Conservation (phyloP, 30 jellyfish, hydroid and myxozoan species). For the Hydractinia symbiolongicarpus region DNA sequence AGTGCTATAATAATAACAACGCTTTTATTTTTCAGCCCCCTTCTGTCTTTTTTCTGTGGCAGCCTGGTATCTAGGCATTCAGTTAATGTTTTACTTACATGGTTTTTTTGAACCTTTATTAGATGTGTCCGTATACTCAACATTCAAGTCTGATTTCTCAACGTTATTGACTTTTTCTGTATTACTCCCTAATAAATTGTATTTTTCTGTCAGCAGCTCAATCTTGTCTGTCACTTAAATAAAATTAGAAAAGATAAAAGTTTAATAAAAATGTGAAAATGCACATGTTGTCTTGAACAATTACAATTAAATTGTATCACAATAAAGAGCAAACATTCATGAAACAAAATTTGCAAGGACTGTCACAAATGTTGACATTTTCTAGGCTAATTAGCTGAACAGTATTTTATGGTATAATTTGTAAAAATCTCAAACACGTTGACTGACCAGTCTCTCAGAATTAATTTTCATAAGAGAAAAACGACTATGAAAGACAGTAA, state of each 20-base stretch:
- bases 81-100: slow-evolving; percentile 22
- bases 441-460: no score
- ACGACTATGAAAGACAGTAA: no score
- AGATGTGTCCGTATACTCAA: slow-evolving; percentile 22
- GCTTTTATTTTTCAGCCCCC: no score
- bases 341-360: neutral
- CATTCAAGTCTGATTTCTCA: slow-evolving; percentile 52
- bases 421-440: no score
- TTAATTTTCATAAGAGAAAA: no score
- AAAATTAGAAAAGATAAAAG: neutral
- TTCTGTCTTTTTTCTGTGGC: neutral
- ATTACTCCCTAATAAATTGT: slow-evolving; percentile 23
- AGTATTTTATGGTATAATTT: no score
- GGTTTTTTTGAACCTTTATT: slow-evolving; percentile 35
- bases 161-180: slow-evolving; percentile 2
- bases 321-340: neutral
- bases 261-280: neutral
- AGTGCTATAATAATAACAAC: no score
- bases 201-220: slow-evolving; percentile 70
- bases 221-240: slow-evolving; percentile 62
- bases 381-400: no score
- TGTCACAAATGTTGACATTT: neutral
- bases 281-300: neutral
- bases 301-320: neutral
- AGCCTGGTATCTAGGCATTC: neutral